Evolutionary conservation across 2,888 invertebrate genomes (phyloP).

Genomic region (Ashinkailepas kermadecensis): DNA sequence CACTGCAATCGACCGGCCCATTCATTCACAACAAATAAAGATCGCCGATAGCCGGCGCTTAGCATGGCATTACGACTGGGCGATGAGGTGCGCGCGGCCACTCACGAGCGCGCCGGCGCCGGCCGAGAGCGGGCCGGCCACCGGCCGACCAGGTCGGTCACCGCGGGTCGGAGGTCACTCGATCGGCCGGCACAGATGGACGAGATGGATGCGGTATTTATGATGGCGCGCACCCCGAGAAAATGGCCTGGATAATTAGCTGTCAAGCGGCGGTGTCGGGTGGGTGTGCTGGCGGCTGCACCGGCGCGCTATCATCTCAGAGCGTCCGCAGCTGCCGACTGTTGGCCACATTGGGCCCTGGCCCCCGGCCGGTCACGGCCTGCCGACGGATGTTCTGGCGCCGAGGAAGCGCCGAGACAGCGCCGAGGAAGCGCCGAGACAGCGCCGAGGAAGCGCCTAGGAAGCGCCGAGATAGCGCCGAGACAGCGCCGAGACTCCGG

Average conservation of each 20-base stretch:
- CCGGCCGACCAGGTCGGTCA: not conserved
- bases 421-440: too few relatives aligned
- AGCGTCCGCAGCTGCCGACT: too few relatives aligned
- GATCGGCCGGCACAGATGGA: not conserved
- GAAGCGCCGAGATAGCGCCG: too few relatives aligned
- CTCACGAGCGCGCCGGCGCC: not conserved
- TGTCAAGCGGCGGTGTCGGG: not conserved
- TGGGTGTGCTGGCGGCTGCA: not conserved
- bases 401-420: too few relatives aligned
- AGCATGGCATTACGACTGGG: not conserved
- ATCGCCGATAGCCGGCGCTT: not conserved
- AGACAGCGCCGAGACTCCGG: too few relatives aligned
- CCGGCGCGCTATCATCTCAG: too few relatives aligned
- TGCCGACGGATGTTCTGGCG: too few relatives aligned
- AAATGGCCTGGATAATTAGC: conserved; percentile 13
- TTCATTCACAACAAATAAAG: conserved; percentile 19
- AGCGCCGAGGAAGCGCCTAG: too few relatives aligned
- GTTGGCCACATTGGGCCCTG: too few relatives aligned
- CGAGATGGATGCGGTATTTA: conserved; percentile 1
- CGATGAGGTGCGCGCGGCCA: not conserved
- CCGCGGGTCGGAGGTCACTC: not conserved
- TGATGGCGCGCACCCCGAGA: not conserved
- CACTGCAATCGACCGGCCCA: conserved; percentile 10
- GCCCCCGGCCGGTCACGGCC: too few relatives aligned
- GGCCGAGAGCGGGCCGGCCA: not conserved